Base-by-base conservation (phyloP, 53 echinoderm and acorn worm species). In the Henricia sp. region DNA sequence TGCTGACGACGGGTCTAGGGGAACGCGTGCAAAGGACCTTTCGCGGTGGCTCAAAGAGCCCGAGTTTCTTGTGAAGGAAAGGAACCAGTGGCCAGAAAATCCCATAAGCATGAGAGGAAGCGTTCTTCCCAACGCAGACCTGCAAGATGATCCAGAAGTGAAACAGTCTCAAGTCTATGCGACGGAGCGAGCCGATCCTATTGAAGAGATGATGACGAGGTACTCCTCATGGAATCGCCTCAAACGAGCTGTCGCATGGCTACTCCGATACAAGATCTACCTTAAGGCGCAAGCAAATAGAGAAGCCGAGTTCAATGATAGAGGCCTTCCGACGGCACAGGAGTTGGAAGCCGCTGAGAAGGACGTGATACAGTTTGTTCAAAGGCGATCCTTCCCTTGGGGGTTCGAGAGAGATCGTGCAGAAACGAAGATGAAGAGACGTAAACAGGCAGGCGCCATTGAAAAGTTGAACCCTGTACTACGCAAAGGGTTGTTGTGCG, bases 151-250 rank as follows among this genome's bases (percentile, higher is more conserved):
- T 50, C 57, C 77, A 21, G 89, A 84, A 37, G 77, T 85, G 14
- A 84, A 89, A 36, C 71, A 62, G 32, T 65, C 58, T n/a, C 70
- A 77, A 29, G 71, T 65, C 0, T 72, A 58, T 42, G 70, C 62
- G 59, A 52, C 73, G 20, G 27, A 14, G 8, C 52, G 37, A 34
- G 16, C 14, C 1, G 73, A 83, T 65, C 14, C 37, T 0, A 27
- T 72, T 6, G 26, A 63, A 28, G 67, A 88, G 57, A 35, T 88
- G 71, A 38, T 88, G 27, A 24, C 56, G 27, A 35, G 82, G 29
- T 90, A 90, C 53, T 90, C 86, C 9, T 82, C 90, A 0, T 90
- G 86, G 86, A 38, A 50, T 3, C 72, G 82, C 16, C 77, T 89
- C 10, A 84, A 75, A 25, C 48, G 76, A 56, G 83, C 69, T 25